Conservation (phyloP, 2,113 vertebrate species). For the Cheirogaleus medius region DNA sequence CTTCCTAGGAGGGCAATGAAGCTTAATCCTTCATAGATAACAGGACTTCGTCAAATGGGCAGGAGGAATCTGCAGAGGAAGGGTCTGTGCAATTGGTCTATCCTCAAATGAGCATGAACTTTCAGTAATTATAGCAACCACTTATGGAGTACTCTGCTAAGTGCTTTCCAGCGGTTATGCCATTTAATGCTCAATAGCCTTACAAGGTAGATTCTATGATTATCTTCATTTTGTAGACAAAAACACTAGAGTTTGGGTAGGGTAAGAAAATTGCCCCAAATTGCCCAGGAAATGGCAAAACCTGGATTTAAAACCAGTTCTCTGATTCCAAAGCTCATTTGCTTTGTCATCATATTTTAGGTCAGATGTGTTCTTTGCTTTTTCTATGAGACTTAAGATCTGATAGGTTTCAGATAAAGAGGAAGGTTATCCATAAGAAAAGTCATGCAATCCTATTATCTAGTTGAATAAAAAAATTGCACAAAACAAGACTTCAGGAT, state of each 20-base stretch:
- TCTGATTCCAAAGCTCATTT: neutral
- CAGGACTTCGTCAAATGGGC: constrained; percentile 31
- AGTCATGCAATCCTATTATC: neutral
- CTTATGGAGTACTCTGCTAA: neutral
- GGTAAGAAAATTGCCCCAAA: neutral
- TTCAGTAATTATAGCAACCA: neutral
- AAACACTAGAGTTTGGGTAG: neutral
- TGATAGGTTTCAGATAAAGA: neutral
- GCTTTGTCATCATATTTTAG: neutral
- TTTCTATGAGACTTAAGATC: neutral
- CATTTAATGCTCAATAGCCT: neutral
- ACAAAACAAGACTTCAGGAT: neutral
- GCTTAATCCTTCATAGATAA: constrained; percentile 11
- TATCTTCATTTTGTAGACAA: neutral
- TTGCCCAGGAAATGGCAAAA: neutral
- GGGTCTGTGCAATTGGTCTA: neutral
- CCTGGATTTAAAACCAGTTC: neutral
- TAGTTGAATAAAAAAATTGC: neutral
- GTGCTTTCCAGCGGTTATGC: neutral
- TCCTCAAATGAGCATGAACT: constrained; percentile 3
- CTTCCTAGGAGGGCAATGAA: constrained; percentile 44
- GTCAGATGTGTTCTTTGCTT: neutral
- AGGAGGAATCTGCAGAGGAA: neutral
- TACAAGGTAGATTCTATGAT: neutral
- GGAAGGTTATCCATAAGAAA: neutral